Percentiles rank a stretch among this genome's conserved stretches.
phyloP scores from a whole-genome alignment of 2,113 vertebrate genomes.

The Sceloporus tristichus region DNA sequence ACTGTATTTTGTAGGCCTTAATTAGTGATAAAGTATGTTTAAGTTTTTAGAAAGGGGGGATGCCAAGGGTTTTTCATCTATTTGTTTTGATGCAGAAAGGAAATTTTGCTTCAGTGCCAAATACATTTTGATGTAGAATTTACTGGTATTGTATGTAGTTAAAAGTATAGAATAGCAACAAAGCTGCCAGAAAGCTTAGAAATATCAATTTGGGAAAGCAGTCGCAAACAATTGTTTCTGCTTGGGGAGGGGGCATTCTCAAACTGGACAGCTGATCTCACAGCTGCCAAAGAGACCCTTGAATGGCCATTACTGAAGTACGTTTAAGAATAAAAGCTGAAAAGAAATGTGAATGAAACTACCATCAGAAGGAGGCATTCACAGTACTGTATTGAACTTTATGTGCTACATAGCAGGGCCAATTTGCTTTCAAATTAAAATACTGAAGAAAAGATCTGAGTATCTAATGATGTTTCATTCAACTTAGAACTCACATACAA shows the following conservation, averaged over 20 bases:
- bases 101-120: background rate
- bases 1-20: background rate
- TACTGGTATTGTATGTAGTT: conserved; percentile 14
- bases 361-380: conserved; percentile 8
- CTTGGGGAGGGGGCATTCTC: conserved; percentile 40
- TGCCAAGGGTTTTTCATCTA: background rate
- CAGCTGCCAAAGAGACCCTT: conserved; percentile 44
- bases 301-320: conserved; percentile 38
- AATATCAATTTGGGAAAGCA: conserved; percentile 35
- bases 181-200: conserved; percentile 24
- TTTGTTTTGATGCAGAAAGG: background rate
- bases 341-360: conserved; percentile 43
- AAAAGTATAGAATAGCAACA: conserved; percentile 5
- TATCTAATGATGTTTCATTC: conserved; percentile 43
- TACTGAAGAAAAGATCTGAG: conserved; percentile 21
- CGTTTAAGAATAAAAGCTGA: conserved; percentile 43
- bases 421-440: conserved; percentile 24
- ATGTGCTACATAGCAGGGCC: background rate
- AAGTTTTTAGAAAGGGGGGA: background rate
- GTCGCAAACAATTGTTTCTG: background rate
- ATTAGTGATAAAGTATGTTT: background rate
- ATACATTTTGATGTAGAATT: background rate
- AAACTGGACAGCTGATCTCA: conserved; percentile 33
- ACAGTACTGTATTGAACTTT: conserved; percentile 15
- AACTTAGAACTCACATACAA: background rate